Percentiles rank a stretch among this genome's conserved stretches.
These are phyloP conservation scores for Lepidothrix coronata DNA, from an alignment of 2,113 vertebrate genomes.

Conservation along the genomic window DNA sequence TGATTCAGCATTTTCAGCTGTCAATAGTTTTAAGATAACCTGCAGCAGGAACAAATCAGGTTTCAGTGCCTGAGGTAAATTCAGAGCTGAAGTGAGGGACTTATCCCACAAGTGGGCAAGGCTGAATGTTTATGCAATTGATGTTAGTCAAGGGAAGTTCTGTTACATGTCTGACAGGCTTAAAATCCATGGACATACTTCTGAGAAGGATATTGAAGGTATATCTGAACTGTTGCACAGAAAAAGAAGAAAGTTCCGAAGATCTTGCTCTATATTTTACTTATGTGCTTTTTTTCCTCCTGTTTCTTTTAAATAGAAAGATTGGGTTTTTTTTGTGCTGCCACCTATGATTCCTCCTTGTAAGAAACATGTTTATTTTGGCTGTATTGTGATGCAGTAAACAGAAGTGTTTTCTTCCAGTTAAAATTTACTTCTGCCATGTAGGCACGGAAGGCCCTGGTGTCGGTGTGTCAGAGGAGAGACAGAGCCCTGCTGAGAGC, in stretches of 20 bases:
- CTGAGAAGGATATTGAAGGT: neutral
- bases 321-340: neutral
- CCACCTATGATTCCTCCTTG: neutral
- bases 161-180: neutral
- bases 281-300: neutral
- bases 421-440: neutral
- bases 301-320: neutral
- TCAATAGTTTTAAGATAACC: neutral
- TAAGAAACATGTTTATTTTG: neutral
- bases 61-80: neutral
- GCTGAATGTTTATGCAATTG: neutral
- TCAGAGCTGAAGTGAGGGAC: accelerated
- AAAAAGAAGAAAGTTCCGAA: neutral
- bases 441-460: conserved; percentile 91
- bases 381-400: neutral
- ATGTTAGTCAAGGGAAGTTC: neutral
- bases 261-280: neutral
- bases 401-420: neutral
- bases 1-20: neutral
- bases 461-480: conserved; percentile 86
- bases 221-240: neutral
- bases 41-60: neutral
- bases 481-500: conserved; percentile 87
- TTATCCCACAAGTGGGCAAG: accelerated
- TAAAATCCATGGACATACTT: neutral